Conservation (phyloP, 2,888 invertebrate genomes). For the Hylaea fasciaria region DNA sequence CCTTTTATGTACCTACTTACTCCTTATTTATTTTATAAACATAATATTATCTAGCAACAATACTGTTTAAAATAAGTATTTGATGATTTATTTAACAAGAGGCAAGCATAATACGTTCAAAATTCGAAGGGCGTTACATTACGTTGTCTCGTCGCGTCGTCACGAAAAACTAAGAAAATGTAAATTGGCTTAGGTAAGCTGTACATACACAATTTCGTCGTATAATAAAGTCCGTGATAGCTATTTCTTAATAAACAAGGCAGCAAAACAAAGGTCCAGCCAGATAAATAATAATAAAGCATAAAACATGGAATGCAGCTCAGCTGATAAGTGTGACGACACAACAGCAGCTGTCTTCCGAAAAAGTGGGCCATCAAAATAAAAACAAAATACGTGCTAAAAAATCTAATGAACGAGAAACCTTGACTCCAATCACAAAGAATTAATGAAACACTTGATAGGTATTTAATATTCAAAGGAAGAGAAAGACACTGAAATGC, state of each 20-base stretch:
- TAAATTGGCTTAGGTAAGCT: no score
- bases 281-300: constrained; percentile 5
- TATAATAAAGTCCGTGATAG: background rate
- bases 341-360: constrained; percentile 77
- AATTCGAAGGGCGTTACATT: background rate
- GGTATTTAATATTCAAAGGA: constrained; percentile 36
- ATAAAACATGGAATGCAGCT: constrained; percentile 36
- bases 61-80: no score
- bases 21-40: background rate
- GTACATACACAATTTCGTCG: background rate
- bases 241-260: background rate
- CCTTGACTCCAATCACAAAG: constrained; percentile 18
- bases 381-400: constrained; percentile 35
- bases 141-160: background rate
- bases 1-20: background rate
- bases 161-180: background rate
- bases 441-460: constrained; percentile 38
- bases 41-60: no score
- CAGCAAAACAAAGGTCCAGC: constrained; percentile 5
- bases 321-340: constrained; percentile 76
- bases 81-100: no score
- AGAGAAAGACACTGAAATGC: constrained; percentile 49
- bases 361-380: constrained; percentile 64
- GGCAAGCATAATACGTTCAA: no score
- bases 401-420: constrained; percentile 14